phyloP scores from a whole-genome alignment of 2,797 vertebrate genomes.

The Esox masquinongy region DNA sequence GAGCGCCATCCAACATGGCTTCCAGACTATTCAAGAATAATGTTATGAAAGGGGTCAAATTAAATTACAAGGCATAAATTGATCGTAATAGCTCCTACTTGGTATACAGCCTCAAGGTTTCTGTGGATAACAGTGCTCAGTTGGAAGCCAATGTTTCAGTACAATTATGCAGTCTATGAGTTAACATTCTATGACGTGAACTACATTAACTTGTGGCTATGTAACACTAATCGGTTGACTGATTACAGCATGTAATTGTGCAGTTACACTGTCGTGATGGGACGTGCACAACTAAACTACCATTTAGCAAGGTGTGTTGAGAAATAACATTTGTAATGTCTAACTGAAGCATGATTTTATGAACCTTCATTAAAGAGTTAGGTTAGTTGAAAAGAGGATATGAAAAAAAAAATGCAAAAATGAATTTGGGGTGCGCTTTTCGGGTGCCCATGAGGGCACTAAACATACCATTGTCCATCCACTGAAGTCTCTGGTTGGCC shows the following conservation, averaged over 20 bases:
- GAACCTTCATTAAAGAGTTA: neutral
- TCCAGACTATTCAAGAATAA: conserved; percentile 27
- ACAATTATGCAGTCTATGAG: neutral
- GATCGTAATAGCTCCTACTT: neutral
- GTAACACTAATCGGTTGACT: neutral
- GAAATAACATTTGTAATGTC: neutral
- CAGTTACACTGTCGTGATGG: neutral
- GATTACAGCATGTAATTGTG: neutral
- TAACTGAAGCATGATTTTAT: neutral
- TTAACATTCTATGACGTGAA: neutral
- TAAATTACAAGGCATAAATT: neutral
- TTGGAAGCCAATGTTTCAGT: neutral
- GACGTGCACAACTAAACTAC: neutral
- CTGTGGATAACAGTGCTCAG: neutral
- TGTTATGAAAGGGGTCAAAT: conserved; percentile 19
- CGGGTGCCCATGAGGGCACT: conserved; percentile 34
- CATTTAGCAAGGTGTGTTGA: neutral
- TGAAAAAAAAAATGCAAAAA: conserved; percentile 14
- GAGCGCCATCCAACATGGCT: conserved; percentile 29
- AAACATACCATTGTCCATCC: conserved; percentile 43
- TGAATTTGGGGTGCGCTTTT: conserved; percentile 32
- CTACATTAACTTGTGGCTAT: neutral
- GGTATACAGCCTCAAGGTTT: neutral
- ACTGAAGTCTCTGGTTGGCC: conserved; percentile 39
- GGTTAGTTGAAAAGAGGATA: neutral